These are phyloP conservation scores for Chloroceryle aenea DNA, from an alignment of 2,113 vertebrate genomes.

Conservation along the genomic window DNA sequence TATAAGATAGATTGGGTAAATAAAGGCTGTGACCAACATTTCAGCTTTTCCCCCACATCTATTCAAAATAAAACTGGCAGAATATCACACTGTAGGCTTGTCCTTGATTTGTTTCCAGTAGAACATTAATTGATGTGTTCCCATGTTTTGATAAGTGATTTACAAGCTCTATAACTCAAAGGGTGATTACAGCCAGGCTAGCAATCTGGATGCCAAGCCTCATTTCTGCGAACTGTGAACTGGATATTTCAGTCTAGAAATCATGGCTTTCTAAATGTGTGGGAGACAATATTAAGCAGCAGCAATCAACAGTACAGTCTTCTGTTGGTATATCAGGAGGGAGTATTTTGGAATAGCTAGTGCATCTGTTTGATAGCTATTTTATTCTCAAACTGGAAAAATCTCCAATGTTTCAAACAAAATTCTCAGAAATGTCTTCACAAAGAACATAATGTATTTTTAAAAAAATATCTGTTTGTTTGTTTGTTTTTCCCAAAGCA, in stretches of 20 bases:
- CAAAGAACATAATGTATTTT: background rate
- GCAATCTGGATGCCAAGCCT: conserved; percentile 36
- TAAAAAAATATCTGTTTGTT: background rate
- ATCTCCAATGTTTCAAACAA: background rate
- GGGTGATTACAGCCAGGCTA: conserved; percentile 44
- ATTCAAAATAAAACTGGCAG: conserved; percentile 52
- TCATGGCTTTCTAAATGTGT: conserved; percentile 35
- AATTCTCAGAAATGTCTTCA: background rate
- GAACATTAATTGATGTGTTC: conserved; percentile 63
- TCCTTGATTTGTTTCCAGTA: conserved; percentile 64
- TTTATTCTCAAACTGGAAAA: conserved; percentile 43
- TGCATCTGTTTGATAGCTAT: conserved; percentile 49
- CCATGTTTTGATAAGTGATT: conserved; percentile 54
- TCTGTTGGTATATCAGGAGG: conserved; percentile 33
- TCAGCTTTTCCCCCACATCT: background rate
- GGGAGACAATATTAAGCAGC: conserved; percentile 48
- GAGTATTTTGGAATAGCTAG: conserved; percentile 50
- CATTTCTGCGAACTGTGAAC: conserved; percentile 50
- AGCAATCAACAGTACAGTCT: conserved; percentile 39
- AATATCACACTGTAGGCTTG: conserved; percentile 50
- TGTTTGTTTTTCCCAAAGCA: background rate
- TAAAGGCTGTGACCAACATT: conserved; percentile 53
- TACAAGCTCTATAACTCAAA: conserved; percentile 53
- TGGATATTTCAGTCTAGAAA: conserved; percentile 61
- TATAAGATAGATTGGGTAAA: conserved; percentile 61